phyloP scores from a whole-genome alignment of 2,113 vertebrate species.

The Cyprinodon tularosa region DNA sequence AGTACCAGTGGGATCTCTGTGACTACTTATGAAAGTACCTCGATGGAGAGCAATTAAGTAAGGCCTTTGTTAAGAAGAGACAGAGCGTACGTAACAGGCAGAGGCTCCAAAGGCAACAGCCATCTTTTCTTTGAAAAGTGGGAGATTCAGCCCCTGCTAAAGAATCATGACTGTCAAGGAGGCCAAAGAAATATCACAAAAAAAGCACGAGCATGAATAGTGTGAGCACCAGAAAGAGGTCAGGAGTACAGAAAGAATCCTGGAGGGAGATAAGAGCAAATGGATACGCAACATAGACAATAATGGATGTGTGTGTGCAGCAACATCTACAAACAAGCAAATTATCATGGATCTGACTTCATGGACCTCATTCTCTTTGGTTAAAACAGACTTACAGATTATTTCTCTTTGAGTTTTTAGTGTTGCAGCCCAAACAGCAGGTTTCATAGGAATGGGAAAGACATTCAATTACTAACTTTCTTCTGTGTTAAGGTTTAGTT shows the following conservation, averaged over 20 bases:
- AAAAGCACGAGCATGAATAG: not conserved
- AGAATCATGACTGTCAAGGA: conserved; percentile 4
- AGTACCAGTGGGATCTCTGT: not conserved
- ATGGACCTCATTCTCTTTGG: too few relatives aligned
- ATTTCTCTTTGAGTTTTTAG: too few relatives aligned
- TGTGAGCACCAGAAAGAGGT: conserved; percentile 7
- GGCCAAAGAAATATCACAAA: not conserved
- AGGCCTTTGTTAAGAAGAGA: conserved; percentile 47
- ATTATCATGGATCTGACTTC: too few relatives aligned
- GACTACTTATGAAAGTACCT: conserved; percentile 57
- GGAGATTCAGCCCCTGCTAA: not conserved
- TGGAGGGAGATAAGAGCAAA: conserved; percentile 8
- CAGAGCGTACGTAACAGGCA: conserved; percentile 11
- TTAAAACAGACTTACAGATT: too few relatives aligned
- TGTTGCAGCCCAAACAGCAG: too few relatives aligned
- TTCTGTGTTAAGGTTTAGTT: too few relatives aligned
- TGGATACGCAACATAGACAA: not conserved
- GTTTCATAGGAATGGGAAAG: too few relatives aligned
- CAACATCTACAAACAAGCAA: conserved; percentile 13
- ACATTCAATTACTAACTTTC: too few relatives aligned
- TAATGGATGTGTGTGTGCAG: conserved; percentile 10
- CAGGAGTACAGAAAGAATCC: conserved; percentile 4
- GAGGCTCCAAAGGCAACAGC: conserved; percentile 4
- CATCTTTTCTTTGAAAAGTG: not conserved
- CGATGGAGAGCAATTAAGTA: conserved; percentile 48